These are phyloP conservation scores for Malurus cyaneus DNA, from an alignment of 2,113 vertebrate species.

Conservation along the genomic window DNA sequence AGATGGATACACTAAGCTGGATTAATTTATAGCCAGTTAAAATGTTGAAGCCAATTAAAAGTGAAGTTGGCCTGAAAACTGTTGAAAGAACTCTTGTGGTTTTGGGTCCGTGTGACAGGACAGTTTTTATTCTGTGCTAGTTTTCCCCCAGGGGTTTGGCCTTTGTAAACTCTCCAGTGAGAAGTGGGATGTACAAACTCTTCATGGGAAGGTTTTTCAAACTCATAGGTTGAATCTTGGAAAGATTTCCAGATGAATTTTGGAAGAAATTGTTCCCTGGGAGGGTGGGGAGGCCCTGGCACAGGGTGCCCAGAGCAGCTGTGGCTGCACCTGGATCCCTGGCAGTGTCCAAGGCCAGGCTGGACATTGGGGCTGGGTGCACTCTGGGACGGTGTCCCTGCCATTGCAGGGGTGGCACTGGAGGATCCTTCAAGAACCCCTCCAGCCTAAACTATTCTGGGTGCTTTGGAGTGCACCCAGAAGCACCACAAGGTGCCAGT, in stretches of 20 bases:
- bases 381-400: not conserved
- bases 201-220: not conserved
- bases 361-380: not conserved
- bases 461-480: not conserved
- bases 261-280: rapidly evolving
- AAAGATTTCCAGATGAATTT: not conserved
- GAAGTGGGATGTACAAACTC: not conserved
- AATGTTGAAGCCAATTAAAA: not conserved
- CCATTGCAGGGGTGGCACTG: rapidly evolving
- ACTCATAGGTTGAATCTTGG: rapidly evolving
- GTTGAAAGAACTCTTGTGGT: rapidly evolving
- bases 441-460: not conserved
- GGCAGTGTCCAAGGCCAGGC: not conserved
- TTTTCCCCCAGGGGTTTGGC: not conserved
- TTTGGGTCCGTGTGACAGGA: not conserved
- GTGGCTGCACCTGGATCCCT: not conserved
- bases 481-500: not conserved
- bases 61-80: not conserved
- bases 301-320: not conserved
- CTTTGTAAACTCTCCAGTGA: not conserved
- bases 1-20: rapidly evolving
- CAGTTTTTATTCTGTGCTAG: not conserved
- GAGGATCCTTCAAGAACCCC: rapidly evolving
- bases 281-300: not conserved
- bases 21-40: rapidly evolving